phyloP scores from a whole-genome alignment of 1,140 invertebrate species.

The Spodoptera frugiperda region DNA sequence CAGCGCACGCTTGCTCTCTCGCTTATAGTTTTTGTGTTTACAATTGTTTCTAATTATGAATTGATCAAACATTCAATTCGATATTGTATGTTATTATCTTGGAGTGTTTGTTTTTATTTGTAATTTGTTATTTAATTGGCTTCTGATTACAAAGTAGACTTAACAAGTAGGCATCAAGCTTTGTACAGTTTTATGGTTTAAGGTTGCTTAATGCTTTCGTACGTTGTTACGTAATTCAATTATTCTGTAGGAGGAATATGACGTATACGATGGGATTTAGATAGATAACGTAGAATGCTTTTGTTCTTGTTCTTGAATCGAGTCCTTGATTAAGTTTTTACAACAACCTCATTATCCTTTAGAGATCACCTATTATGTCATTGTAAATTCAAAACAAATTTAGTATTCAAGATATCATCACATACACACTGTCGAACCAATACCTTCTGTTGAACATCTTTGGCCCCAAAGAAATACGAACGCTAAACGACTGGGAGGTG shows the following conservation, averaged over 20 bases:
- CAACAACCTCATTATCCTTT: too few species aligned
- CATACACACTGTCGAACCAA: constrained; percentile 16
- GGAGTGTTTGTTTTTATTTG: constrained; percentile 77
- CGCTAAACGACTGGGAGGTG: constrained; percentile 64
- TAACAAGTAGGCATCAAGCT: constrained; percentile 48
- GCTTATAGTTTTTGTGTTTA: constrained; percentile 77
- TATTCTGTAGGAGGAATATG: too few species aligned
- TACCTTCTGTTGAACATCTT: constrained; percentile 4
- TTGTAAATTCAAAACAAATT: background rate
- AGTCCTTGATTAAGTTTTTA: too few species aligned
- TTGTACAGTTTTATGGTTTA: constrained; percentile 52
- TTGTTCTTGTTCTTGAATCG: too few species aligned
- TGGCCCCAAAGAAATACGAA: constrained; percentile 49
- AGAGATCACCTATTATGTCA: background rate
- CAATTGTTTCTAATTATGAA: constrained; percentile 83
- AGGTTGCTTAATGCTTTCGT: constrained; percentile 55
- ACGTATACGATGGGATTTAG: too few species aligned
- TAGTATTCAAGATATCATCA: background rate
- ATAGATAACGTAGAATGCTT: too few species aligned
- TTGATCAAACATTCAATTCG: constrained; percentile 79
- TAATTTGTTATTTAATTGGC: constrained; percentile 82
- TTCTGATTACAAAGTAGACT: constrained; percentile 75
- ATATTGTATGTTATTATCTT: constrained; percentile 82
- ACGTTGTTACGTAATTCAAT: background rate
- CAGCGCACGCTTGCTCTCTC: constrained; percentile 62